These are phyloP conservation scores for Diorhabda sublineata DNA, from an alignment of 1,140 invertebrate genomes.

Conservation along the genomic window DNA sequence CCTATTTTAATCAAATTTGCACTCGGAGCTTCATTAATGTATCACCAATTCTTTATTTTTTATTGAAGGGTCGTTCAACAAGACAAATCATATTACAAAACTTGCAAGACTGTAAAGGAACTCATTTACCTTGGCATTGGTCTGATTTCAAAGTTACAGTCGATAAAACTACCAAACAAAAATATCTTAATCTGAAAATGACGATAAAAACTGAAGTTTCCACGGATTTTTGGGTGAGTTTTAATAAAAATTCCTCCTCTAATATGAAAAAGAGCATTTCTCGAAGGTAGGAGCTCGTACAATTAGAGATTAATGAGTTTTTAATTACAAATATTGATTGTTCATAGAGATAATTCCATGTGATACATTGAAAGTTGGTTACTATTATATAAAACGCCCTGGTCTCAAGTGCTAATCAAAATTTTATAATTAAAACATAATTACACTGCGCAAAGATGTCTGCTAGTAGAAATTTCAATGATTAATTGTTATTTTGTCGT, in stretches of 20 bases:
- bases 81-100: background rate
- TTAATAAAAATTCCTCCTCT: background rate
- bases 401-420: conserved; percentile 25
- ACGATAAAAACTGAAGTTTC: background rate
- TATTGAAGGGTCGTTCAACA: too few relatives aligned
- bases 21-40: too few relatives aligned
- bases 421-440: conserved; percentile 34
- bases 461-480: conserved; percentile 24
- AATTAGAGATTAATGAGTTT: too few relatives aligned
- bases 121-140: conserved; percentile 16
- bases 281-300: too few relatives aligned
- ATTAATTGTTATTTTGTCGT: conserved; percentile 29
- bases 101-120: conserved; percentile 4
- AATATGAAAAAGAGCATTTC: too few relatives aligned
- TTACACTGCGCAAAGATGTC: conserved; percentile 22
- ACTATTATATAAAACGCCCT: background rate
- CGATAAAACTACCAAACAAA: conserved; percentile 11
- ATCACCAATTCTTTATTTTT: too few relatives aligned
- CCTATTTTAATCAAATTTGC: too few relatives aligned
- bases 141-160: conserved; percentile 12
- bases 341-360: too few relatives aligned
- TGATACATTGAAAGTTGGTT: too few relatives aligned
- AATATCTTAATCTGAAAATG: background rate
- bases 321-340: too few relatives aligned
- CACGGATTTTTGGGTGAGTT: background rate